Evolutionary conservation across 2,113 vertebrate genomes (phyloP).

Genomic region (Leptodactylus fuscus): DNA sequence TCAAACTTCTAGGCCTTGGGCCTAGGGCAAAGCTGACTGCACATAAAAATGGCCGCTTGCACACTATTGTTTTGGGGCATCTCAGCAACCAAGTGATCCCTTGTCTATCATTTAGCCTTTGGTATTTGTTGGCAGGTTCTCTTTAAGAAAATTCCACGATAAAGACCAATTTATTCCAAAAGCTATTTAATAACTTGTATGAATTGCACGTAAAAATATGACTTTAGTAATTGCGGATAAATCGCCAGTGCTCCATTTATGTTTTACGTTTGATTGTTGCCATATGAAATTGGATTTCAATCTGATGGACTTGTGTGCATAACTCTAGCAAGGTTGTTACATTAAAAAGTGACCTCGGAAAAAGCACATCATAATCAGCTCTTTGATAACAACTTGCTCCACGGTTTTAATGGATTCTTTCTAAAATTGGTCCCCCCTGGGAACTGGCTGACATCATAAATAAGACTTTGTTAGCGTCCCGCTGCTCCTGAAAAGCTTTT

Average conservation of each 20-base stretch:
- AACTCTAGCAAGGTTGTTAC: not conserved
- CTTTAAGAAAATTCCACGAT: too few species aligned
- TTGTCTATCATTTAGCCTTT: too few species aligned
- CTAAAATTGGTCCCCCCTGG: conserved; percentile 13
- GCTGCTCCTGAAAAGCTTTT: conserved; percentile 45
- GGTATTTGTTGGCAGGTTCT: too few species aligned
- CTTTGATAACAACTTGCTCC: conserved; percentile 21
- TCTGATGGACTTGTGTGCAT: not conserved
- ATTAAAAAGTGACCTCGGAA: conserved; percentile 38
- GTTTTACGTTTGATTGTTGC: not conserved
- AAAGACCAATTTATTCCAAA: too few species aligned
- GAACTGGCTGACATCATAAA: conserved; percentile 42
- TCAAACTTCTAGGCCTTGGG: too few species aligned
- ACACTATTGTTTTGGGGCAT: too few species aligned
- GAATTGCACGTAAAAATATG: not conserved
- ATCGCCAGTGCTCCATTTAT: not conserved
- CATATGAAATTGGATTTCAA: not conserved
- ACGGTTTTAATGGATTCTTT: conserved; percentile 36
- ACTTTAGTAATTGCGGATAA: not conserved
- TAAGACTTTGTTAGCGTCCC: conserved; percentile 35
- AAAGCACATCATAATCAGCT: conserved; percentile 22
- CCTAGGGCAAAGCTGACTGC: too few species aligned
- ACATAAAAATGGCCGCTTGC: too few species aligned
- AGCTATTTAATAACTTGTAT: too few species aligned
- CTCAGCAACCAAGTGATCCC: too few species aligned